Evolutionary conservation across 2,888 invertebrate genomes (phyloP).

Genomic region (Coenonympha arcania): DNA sequence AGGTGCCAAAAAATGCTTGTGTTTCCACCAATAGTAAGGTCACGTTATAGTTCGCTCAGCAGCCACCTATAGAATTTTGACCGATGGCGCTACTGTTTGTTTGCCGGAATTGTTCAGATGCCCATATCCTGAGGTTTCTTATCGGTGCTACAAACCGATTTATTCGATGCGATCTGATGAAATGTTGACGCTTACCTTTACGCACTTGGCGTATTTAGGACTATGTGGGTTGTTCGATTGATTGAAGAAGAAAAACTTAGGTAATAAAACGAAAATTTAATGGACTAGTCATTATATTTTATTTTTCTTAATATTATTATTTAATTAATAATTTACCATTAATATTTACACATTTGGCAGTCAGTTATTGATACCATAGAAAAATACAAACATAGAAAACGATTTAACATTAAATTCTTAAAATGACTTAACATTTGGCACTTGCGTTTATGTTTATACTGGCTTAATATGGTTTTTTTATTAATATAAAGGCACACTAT

Average conservation of each 20-base stretch:
- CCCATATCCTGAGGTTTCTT: no score
- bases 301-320: constrained; percentile 1
- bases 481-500: constrained; percentile 5
- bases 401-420: neutral
- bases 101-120: no score
- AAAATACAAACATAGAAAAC: constrained; percentile 6
- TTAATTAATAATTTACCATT: neutral
- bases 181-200: no score
- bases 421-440: constrained; percentile 16
- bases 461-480: constrained; percentile 1
- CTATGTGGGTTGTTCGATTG: no score
- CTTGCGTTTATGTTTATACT: constrained; percentile 13
- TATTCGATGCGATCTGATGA: no score
- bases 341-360: constrained; percentile 24
- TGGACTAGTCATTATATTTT: constrained; percentile 10
- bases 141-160: no score
- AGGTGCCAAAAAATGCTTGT: no score
- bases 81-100: no score
- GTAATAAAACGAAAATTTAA: constrained; percentile 2
- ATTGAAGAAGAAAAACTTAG: neutral
- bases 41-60: no score
- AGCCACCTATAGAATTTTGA: no score
- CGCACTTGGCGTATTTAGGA: no score
- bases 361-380: constrained; percentile 8
- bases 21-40: no score